Base-by-base conservation (phyloP, 2,113 vertebrate species). In the Ciconia stormi region DNA sequence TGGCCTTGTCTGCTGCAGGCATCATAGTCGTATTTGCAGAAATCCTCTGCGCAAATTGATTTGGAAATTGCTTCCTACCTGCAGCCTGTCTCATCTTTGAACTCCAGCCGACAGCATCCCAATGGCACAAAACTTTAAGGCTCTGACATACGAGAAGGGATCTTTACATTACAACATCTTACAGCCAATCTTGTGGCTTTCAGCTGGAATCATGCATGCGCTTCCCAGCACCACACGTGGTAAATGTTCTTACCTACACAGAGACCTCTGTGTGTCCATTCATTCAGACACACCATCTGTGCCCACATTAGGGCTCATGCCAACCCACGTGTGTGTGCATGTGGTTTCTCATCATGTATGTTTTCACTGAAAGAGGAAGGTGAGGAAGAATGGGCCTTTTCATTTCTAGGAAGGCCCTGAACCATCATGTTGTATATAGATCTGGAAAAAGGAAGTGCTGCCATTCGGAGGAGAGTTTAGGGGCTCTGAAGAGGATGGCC, bases 351-450 rank as follows among this genome's bases (percentile, higher is more conserved):
- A 67, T 70, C 92, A 47, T 47, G 11, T 55, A 61, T 82, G 53
- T 73, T 92, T 90, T 74, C 58, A 84, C 47, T 50, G 73, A 92
- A 94, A 80, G 80, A 82, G 73, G 55, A 87, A 96, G 58, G 65
- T 50, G 50, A 82, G 82, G 82, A 67, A 93, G 70, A 94, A 96
- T 32, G 25, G 40, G 44, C 36, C 69, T 83, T 97, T 90, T 89
- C 74, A 87, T 91, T 94, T 94, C 83, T 58, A 95, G 88, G 89
- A 87, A 92, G 62, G 46, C 44, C 67, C 72, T 52, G 62, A 87
- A 69, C 56, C 25, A 34, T 76, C 15, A 13, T 73, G 82, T 67
- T 82, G 67, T 46, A 32, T 36, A 55, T 21, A 44, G 65, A 25
- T 65, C 65, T 84, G 73, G 61, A 79, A 92, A 91, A 92, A 79